Conservation (phyloP, 1,140 invertebrate species). For the Maniola jurtina region DNA sequence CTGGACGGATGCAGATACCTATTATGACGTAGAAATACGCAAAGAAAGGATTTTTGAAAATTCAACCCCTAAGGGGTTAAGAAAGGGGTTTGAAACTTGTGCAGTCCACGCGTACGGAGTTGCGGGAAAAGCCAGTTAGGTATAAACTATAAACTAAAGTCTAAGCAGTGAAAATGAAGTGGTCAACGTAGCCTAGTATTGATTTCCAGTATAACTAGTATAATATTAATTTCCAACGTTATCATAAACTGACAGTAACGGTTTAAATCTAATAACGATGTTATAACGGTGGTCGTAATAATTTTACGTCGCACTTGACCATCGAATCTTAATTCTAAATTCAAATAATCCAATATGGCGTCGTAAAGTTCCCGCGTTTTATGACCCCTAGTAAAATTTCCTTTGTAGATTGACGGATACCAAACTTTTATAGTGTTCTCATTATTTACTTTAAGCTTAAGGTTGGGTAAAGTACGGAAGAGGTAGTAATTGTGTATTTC, state of each 20-base stretch:
- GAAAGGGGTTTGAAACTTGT: too few relatives aligned
- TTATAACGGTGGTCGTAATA: not conserved
- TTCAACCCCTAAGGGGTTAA: too few relatives aligned
- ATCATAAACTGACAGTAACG: not conserved
- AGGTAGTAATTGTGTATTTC: too few relatives aligned
- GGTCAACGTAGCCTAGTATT: not conserved
- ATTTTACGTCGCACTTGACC: constrained; percentile 15
- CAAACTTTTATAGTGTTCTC: not conserved
- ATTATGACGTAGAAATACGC: too few relatives aligned
- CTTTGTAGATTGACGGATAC: not conserved
- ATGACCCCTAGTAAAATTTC: not conserved
- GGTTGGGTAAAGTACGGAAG: too few relatives aligned
- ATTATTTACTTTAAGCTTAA: not conserved
- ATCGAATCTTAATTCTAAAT: constrained; percentile 12
- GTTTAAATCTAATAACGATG: not conserved
- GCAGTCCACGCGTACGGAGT: too few relatives aligned
- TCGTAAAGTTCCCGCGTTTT: not conserved
- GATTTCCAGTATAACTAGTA: too few relatives aligned
- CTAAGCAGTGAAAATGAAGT: not conserved
- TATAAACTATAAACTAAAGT: not conserved
- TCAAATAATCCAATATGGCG: constrained; percentile 8
- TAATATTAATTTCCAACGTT: not conserved
- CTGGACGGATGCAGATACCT: too few relatives aligned
- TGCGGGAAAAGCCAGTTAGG: too few relatives aligned
- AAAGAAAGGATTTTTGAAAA: too few relatives aligned